These are phyloP conservation scores for Hirudo medicinalis DNA, from an alignment of 1,140 invertebrate genomes.

Conservation along the genomic window DNA sequence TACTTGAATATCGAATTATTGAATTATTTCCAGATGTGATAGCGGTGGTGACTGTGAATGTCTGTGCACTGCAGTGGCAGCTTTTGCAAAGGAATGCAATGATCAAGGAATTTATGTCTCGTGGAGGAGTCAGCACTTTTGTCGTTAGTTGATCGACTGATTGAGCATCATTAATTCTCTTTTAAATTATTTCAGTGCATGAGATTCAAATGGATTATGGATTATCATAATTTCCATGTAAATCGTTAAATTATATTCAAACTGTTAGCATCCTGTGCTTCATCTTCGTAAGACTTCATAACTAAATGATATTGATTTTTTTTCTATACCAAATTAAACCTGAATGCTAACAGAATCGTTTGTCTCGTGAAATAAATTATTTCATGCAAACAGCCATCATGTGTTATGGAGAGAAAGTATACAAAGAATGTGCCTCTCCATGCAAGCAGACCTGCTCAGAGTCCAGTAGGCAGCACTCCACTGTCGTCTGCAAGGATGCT, in stretches of 20 bases:
- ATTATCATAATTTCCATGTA: neutral
- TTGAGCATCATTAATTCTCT: neutral
- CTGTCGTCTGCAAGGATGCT: conserved; percentile 13
- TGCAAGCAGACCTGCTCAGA: conserved; percentile 14
- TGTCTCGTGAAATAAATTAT: neutral
- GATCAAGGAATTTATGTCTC: conserved; percentile 49
- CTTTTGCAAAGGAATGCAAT: conserved; percentile 74
- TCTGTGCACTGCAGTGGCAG: conserved; percentile 70
- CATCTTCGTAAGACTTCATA: neutral
- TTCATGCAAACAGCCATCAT: conserved; percentile 17
- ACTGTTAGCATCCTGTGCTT: too few species aligned
- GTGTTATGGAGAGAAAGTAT: neutral
- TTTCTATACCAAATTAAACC: neutral
- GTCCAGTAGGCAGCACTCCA: neutral
- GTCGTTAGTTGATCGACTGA: conserved; percentile 50
- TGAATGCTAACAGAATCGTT: neutral
- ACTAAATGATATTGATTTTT: neutral
- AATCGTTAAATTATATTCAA: neutral
- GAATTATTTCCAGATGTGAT: conserved; percentile 49
- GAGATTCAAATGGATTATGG: neutral
- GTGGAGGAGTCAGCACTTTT: conserved; percentile 66
- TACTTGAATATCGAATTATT: too few species aligned
- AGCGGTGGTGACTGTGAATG: conserved; percentile 78
- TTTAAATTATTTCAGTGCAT: neutral
- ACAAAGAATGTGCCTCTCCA: conserved; percentile 8